Evolutionary conservation across 1,140 invertebrate genomes (phyloP), one percentile per base, ranked within the genome.

Genomic region (Drosophila rhopaloa): DNA sequence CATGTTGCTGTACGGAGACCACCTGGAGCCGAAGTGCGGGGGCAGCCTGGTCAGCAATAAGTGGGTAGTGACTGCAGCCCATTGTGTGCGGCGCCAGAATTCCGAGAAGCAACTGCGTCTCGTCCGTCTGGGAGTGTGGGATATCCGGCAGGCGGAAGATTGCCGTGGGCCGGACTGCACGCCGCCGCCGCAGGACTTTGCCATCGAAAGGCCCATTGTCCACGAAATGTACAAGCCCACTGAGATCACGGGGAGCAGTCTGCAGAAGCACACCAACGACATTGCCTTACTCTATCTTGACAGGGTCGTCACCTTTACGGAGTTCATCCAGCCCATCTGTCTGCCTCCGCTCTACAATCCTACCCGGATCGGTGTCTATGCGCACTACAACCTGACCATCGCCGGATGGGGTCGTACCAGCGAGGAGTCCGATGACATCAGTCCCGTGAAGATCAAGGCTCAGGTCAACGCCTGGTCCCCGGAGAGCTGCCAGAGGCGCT

Each of bases 381-480:
- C 43, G 0, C 57, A 48, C 13, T 44, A 51, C 43, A 60, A 56
- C 5, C 72, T 84, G 67, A 77, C 82, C n/a, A 83, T 84, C 10
- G 67, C 77, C 1, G 81, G 81, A 0, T 84, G 81, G 81, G 81
- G 81, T 5, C 73, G 72, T 2, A 84, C 81, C 7, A 71, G 47
- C 24, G n/a, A 58, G 5, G 11, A 7, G 9, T 46, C 37, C 4
- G 35, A 29, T 1, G 57, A 35, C 0, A 51, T 60, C 3, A 85
- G 65, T 50, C 54, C 74, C 4, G 38, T 83, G 4, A 84, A 84
- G 46, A 14, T 65, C 27, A 84, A 56, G 44, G 74, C 81, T 0
- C 5, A 19, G 6, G 56, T 83, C 0, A 47, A 50, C 0, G 67
- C 44, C 1, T 13, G 70, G 48, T 59, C 81, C 16, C 27, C 4